Evolutionary conservation across 1,140 invertebrate genomes (phyloP), one percentile per base, ranked within the genome.

Genomic region (Artemia franciscana): DNA sequence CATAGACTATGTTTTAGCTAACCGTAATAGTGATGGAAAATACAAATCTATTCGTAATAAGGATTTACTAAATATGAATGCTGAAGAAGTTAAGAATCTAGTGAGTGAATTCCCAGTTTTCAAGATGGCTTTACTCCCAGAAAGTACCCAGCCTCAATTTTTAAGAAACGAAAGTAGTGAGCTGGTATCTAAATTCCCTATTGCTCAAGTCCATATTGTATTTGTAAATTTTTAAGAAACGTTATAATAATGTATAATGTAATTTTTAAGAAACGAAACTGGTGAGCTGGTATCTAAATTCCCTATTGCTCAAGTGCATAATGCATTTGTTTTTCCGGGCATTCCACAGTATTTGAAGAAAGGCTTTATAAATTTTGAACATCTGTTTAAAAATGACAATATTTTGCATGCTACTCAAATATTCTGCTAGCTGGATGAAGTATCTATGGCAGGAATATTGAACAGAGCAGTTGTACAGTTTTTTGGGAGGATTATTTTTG

Each of bases 291-390:
- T 60, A 23, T 24, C 23, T 66, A 66, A 62, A 62, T 78, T 84
- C 73, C 85, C 84, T 12, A 78, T 84, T 62, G 78, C 88, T 39
- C 75, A 73, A 58, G 70, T 87, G 5, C 69, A 74, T 57, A 90
- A 89, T 73, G 84, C 88, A 2, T 83, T 79, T 66, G 78, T 86
- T 57, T 85, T 89, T 68, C 86, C 87, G 28, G 86, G 86, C 7
- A 80, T 87, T 57, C 85, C 85, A 9, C 71, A 76, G 62, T 79
- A 83, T 66, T 72, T 85, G 57, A 72, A 82, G 67, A 72, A 70
- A 60, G 73, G 76, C n/a, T 85, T 86, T 64, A 65, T 67, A 9
- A 57, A 65, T 56, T 70, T 79, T 24, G 62, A 71, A 63, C 64
- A 68, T 39, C 63, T 68, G 61, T 70, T 70, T 57, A 63, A 61